Evolutionary conservation across 2,888 invertebrate species (phyloP), one percentile per base, ranked within the genome.

Genomic region (Microchrysa polita): DNA sequence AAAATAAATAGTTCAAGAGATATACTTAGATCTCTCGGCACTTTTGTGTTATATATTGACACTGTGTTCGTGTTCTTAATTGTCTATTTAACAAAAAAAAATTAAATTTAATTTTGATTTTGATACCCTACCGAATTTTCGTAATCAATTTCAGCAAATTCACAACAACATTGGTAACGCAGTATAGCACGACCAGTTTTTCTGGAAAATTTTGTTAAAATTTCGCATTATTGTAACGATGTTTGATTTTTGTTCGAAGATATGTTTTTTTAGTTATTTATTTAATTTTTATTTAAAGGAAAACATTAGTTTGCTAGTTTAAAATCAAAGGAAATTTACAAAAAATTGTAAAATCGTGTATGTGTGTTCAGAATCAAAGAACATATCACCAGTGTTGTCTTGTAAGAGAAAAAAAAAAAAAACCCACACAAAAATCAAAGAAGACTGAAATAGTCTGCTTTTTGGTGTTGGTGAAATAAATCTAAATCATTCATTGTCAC

Each of bases 81-180:
- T 14, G 12, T 18, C 60, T 72, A 72, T 74, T 74, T 48, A 53
- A 73, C 73, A 63, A n/a, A n/a, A n/a, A n/a, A n/a, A n/a, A n/a
- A n/a, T n/a, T n/a, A n/a, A n/a, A n/a, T n/a, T n/a, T n/a, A n/a
- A 73, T 76, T 76, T 67, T 75, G 55, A 73, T 76, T 72, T 72
- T 74, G 60, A 69, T 81, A 79, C 82, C 84, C 83, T 85, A 85
- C 85, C 85, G 85, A 83, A 82, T 84, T 83, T 80, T 83, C 81
- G 81, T 84, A 84, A 82, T 83, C 83, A 82, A 84, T 83, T 82
- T 85, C 84, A 79, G 83, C 84, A 82, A 84, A 84, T 82, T 84
- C 84, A 82, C 85, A 85, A 85, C 85, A 85, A 85, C 85, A 85
- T 83, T 85, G 85, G 82, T 85, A 84, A 80, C 84, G 85, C 79